Conservation (phyloP, 2,888 invertebrate genomes). For the Caenorhabditis imperialis region DNA sequence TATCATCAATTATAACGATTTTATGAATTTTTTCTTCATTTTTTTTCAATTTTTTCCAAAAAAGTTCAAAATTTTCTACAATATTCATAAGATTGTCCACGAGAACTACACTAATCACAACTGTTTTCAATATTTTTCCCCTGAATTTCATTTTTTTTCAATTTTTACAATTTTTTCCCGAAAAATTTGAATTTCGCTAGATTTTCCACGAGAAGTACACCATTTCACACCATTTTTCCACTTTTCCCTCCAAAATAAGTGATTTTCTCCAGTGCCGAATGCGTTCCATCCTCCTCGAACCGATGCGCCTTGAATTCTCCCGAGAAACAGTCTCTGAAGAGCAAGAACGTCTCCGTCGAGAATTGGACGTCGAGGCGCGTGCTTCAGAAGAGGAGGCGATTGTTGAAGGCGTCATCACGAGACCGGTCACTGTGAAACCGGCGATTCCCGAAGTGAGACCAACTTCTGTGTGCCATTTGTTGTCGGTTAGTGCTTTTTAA, state of each 20-base stretch:
- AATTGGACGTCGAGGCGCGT: conserved; percentile 18
- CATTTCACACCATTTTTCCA: background rate
- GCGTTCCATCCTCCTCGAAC: conserved; percentile 50
- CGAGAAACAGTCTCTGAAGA: conserved; percentile 32
- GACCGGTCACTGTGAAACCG: background rate
- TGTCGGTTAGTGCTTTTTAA: conserved; percentile 20
- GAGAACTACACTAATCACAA: too few relatives aligned
- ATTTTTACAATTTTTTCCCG: too few relatives aligned
- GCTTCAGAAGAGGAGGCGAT: conserved; percentile 33
- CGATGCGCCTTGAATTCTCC: conserved; percentile 41
- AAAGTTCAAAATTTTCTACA: too few relatives aligned
- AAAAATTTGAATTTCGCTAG: background rate
- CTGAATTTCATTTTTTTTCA: too few relatives aligned
- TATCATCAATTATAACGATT: too few relatives aligned
- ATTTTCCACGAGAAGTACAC: too few relatives aligned
- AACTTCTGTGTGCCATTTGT: conserved; percentile 1
- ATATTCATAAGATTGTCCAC: too few relatives aligned
- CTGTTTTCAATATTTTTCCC: too few relatives aligned
- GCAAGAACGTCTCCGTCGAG: conserved; percentile 22
- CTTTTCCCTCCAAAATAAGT: background rate
- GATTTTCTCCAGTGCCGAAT: conserved; percentile 38
- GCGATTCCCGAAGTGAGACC: conserved; percentile 15
- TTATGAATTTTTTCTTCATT: too few relatives aligned
- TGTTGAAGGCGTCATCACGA: background rate
- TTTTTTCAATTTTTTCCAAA: too few relatives aligned